Evolutionary conservation across 2,797 vertebrate species (phyloP).

Genomic region (Argyrosomus regius): DNA sequence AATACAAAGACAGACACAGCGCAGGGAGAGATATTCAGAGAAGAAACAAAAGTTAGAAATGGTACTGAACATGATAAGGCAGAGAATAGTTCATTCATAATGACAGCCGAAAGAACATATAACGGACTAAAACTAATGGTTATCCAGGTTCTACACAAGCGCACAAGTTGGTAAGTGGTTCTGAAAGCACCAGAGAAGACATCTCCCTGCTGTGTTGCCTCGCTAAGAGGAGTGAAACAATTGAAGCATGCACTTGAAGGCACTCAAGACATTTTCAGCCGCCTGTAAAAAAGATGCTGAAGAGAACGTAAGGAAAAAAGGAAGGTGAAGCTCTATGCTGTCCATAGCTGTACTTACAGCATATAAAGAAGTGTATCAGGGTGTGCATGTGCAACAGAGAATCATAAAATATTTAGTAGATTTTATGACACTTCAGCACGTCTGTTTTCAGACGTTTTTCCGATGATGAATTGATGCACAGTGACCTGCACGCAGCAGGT

Average conservation of each 20-base stretch:
- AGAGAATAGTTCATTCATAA: slow-evolving; percentile 35
- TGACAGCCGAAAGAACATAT: slow-evolving; percentile 28
- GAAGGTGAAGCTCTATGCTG: slow-evolving; percentile 7
- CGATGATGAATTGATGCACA: slow-evolving; percentile 8
- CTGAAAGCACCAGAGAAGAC: slow-evolving; percentile 68
- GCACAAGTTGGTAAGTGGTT: slow-evolving; percentile 64
- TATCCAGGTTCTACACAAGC: slow-evolving; percentile 27
- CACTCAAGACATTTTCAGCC: slow-evolving; percentile 57
- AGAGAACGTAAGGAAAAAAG: slow-evolving; percentile 5
- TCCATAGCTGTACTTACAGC: slow-evolving; percentile 22
- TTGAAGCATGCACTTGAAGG: slow-evolving; percentile 69
- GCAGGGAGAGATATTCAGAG: neutral
- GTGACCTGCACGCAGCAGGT: neutral
- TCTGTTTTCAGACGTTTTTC: neutral
- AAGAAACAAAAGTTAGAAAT: slow-evolving; percentile 9
- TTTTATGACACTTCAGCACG: slow-evolving; percentile 10
- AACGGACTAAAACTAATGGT: slow-evolving; percentile 41
- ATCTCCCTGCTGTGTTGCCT: slow-evolving; percentile 53
- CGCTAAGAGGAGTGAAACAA: slow-evolving; percentile 65
- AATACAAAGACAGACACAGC: neutral
- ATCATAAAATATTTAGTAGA: slow-evolving; percentile 3
- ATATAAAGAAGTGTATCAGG: slow-evolving; percentile 11
- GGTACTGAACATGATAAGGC: neutral
- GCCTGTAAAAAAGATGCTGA: slow-evolving; percentile 45
- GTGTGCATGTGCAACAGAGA: neutral